Conservation (phyloP, 1,140 invertebrate species). For the Conopomorpha cramerella region DNA sequence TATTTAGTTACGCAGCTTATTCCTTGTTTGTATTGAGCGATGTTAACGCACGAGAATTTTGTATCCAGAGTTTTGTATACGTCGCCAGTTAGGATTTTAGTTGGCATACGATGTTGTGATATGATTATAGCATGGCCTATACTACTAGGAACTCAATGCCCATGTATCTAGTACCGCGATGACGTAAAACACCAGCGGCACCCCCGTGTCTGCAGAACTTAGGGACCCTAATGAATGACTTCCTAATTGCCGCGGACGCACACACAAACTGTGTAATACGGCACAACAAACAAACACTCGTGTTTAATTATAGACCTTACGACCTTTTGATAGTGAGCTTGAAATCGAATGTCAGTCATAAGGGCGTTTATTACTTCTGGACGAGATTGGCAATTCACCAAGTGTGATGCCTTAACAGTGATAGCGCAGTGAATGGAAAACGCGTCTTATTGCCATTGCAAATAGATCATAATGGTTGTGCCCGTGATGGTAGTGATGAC, state of each 20-base stretch:
- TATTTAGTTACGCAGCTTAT: too few relatives aligned
- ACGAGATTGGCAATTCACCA: slow-evolving; percentile 26
- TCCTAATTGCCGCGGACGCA: slow-evolving; percentile 56
- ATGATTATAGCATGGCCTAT: too few relatives aligned
- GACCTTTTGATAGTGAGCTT: slow-evolving; percentile 37
- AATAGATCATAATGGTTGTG: slow-evolving; percentile 9
- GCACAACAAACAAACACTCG: slow-evolving; percentile 18
- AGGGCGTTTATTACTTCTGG: slow-evolving; percentile 33
- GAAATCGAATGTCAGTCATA: slow-evolving; percentile 36
- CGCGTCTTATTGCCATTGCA: slow-evolving; percentile 20
- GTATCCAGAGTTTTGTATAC: too few relatives aligned
- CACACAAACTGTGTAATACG: slow-evolving; percentile 51
- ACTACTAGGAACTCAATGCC: too few relatives aligned
- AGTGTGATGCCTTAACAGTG: slow-evolving; percentile 23
- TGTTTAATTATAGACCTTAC: slow-evolving; percentile 39
- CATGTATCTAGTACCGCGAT: slow-evolving; percentile 29
- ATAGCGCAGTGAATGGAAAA: slow-evolving; percentile 12
- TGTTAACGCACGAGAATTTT: too few relatives aligned
- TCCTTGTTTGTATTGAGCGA: slow-evolving; percentile 36
- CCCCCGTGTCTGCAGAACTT: slow-evolving; percentile 58
- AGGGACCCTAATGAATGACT: slow-evolving; percentile 59
- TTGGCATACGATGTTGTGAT: too few relatives aligned
- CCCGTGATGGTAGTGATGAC: slow-evolving; percentile 4
- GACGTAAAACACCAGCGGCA: slow-evolving; percentile 44
- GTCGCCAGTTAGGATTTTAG: too few relatives aligned